These are phyloP conservation scores for Drosophila neonasuta DNA, from an alignment of 2,888 invertebrate species.

Conservation along the genomic window DNA sequence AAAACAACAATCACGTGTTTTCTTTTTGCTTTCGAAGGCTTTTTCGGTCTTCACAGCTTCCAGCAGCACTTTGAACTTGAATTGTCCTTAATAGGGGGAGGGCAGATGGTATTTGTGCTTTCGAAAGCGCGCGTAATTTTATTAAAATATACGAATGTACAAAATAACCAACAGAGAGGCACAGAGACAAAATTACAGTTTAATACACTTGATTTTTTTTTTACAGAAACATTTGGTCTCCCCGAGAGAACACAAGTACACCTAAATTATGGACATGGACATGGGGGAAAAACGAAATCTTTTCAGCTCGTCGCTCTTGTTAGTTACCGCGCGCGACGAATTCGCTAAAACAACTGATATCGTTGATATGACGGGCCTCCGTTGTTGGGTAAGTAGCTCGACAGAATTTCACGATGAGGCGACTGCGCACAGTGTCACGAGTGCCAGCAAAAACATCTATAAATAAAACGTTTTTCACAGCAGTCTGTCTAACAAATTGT, in stretches of 20 bases:
- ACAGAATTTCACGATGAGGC: constrained; percentile 57
- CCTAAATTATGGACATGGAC: constrained; percentile 48
- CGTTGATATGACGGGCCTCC: constrained; percentile 75
- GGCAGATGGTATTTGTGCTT: constrained; percentile 18
- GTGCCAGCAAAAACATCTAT: not conserved
- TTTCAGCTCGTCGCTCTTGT: constrained; percentile 34
- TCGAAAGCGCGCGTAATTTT: constrained; percentile 62
- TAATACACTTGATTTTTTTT: constrained; percentile 26
- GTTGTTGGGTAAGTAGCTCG: constrained; percentile 65
- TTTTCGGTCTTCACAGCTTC: constrained; percentile 50
- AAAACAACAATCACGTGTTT: constrained; percentile 38
- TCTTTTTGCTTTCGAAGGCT: constrained; percentile 17
- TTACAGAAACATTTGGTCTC: constrained; percentile 33
- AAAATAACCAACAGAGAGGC: constrained; percentile 7
- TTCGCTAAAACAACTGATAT: constrained; percentile 78
- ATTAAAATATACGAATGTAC: constrained; percentile 52
- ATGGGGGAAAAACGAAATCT: constrained; percentile 38
- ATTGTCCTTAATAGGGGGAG: constrained; percentile 54
- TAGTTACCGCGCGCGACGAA: constrained; percentile 72
- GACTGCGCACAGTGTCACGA: constrained; percentile 49
- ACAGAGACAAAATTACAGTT: constrained; percentile 64
- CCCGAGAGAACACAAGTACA: constrained; percentile 29
- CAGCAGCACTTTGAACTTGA: constrained; percentile 63
- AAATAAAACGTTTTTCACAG: not conserved
- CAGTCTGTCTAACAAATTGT: not conserved